Base-by-base conservation (phyloP, 2,113 vertebrate species). In the Saimiri boliviensis region DNA sequence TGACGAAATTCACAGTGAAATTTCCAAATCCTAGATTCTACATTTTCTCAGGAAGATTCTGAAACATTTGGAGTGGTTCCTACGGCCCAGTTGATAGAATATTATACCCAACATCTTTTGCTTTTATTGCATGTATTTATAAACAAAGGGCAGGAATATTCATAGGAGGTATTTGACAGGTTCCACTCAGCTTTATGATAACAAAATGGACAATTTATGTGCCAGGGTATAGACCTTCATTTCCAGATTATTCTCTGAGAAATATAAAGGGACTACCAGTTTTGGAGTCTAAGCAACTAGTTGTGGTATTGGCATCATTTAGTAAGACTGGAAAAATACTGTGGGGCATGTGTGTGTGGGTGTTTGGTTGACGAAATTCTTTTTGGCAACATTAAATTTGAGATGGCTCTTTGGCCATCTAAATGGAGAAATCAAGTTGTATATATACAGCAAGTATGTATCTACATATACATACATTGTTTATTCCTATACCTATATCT, bases 241-340 rank as follows among this genome's bases (percentile, higher is more conserved):
- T 89, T 96, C 54, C 52, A 94, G n/a, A 88, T 94, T 71, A 21
- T 85, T 91, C 30, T 91, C 19, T 95, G 82, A 90, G 40, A 90
- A 85, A 86, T 86, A 73, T 86, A 21, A 23, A 21, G 42, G 54
- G 60, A 27, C 21, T 87, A 27, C 19, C 16, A 45, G n/a, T 92
- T 87, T 95, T 56, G 42, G 54, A 94, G 45, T 21, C 82, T 89
- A n/a, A 95, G 13, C 32, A 73, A 30, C 42, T 49, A 54, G 8
- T 2, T 45, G 3, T 56, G 6, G n/a, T 74, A 45, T 81, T 73
- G 32, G 49, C n/a, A 25, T 17, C 20, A 70, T 89, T 93, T 91
- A 68, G 45, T 96, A 79, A 60, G 45, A 19, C 25, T 79, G 37
- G 45, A 73, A 47, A 91, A 82, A 85, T 81, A 47, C 1, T 54